phyloP scores from a whole-genome alignment of 2,888 invertebrate species.

The Phyto melanocephala region DNA sequence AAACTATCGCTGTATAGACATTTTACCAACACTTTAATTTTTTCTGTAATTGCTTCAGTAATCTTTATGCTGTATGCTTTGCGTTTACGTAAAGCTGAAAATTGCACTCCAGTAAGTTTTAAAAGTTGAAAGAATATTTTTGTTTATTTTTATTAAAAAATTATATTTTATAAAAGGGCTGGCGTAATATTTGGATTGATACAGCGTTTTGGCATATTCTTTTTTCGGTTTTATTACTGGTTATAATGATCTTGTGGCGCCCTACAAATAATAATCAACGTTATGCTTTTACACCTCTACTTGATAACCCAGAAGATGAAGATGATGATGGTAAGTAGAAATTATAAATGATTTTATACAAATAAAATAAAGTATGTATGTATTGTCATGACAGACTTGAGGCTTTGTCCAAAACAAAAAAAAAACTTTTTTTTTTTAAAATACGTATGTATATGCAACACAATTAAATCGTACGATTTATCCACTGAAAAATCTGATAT shows the following conservation, averaged over 20 bases:
- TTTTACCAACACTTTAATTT: conserved; percentile 95
- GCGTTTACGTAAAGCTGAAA: conserved; percentile 86
- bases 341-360: neutral
- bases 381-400: too few species aligned
- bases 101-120: conserved; percentile 85
- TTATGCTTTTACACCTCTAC: conserved; percentile 94
- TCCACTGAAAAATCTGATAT: too few species aligned
- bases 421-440: too few species aligned
- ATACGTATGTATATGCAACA: too few species aligned
- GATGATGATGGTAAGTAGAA: conserved; percentile 82
- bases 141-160: neutral
- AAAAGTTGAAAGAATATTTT: neutral
- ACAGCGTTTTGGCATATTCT: conserved; percentile 97
- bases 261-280: conserved; percentile 97
- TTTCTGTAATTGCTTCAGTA: conserved; percentile 93
- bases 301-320: conserved; percentile 90
- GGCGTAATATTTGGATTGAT: conserved; percentile 96
- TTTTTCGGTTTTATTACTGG: conserved; percentile 91
- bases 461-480: too few species aligned
- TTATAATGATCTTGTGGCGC: conserved; percentile 97
- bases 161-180: conserved; percentile 82
- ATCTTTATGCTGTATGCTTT: conserved; percentile 96
- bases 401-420: too few species aligned
- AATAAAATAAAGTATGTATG: too few species aligned
- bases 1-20: conserved; percentile 94